These are phyloP conservation scores for Sternarchorhynchus goeldii DNA, from an alignment of 2,797 vertebrate genomes.

Conservation along the genomic window DNA sequence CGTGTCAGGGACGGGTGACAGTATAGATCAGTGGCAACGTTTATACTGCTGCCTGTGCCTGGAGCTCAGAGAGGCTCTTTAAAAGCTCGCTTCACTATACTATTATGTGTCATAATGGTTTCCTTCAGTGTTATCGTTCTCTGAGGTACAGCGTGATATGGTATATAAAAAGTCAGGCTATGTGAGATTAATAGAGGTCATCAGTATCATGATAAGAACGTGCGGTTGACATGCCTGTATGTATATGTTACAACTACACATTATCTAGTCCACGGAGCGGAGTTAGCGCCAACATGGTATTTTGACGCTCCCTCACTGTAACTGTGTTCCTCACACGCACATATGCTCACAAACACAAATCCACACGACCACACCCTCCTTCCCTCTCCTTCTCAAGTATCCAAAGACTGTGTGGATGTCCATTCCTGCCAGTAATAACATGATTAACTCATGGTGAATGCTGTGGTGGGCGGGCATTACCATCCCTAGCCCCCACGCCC, in stretches of 20 bases:
- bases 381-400: conserved; percentile 1
- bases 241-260: too few relatives aligned
- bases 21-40: conserved; percentile 20
- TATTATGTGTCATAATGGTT: conserved; percentile 18
- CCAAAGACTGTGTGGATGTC: not conserved
- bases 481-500: conserved; percentile 6
- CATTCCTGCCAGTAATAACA: conserved; percentile 17
- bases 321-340: conserved; percentile 13
- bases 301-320: not conserved
- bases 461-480: not conserved
- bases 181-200: conserved; percentile 11
- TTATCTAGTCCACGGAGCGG: too few relatives aligned
- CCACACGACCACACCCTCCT: conserved; percentile 61
- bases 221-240: not conserved
- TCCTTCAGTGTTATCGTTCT: conserved; percentile 17
- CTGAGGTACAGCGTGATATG: not conserved
- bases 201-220: conserved; percentile 7
- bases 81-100: conserved; percentile 9
- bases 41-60: not conserved
- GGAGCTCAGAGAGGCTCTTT: conserved; percentile 3
- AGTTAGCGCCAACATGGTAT: too few relatives aligned
- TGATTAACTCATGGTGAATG: conserved; percentile 33
- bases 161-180: conserved; percentile 9
- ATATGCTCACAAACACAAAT: conserved; percentile 9
- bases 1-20: conserved; percentile 40